Conservation (phyloP, 2,113 vertebrate genomes). For the Rana temporaria region DNA sequence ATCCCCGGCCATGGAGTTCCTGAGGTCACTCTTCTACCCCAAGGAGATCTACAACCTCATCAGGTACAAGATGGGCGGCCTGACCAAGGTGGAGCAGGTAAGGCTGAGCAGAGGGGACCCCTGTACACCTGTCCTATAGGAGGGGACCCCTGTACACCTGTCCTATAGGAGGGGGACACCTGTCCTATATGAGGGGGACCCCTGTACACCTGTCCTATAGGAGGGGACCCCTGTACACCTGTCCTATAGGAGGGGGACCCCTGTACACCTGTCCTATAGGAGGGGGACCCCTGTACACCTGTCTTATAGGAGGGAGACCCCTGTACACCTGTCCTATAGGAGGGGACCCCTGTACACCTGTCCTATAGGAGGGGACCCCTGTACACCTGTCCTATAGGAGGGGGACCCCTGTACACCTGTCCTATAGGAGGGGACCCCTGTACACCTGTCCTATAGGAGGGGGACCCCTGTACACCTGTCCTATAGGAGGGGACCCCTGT, state of each 20-base stretch:
- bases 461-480: too few species aligned
- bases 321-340: too few species aligned
- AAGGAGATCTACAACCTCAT: conserved; percentile 92
- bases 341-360: too few species aligned
- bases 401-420: too few species aligned
- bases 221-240: too few species aligned
- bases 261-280: too few species aligned
- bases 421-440: background rate
- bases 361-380: background rate
- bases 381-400: too few species aligned
- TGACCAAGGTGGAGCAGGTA: conserved; percentile 85
- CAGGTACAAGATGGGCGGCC: conserved; percentile 87
- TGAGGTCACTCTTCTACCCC: conserved; percentile 88
- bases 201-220: too few species aligned
- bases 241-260: background rate
- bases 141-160: background rate
- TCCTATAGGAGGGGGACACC: too few species aligned
- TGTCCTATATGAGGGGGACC: background rate
- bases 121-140: too few species aligned
- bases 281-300: too few species aligned
- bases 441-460: too few species aligned
- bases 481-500: background rate
- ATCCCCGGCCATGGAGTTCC: conserved; percentile 81
- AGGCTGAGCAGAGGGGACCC: conserved; percentile 59
- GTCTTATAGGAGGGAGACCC: background rate